Evolutionary conservation across 2,797 vertebrate genomes (phyloP).

Genomic region (Spondyliosoma cantharus): DNA sequence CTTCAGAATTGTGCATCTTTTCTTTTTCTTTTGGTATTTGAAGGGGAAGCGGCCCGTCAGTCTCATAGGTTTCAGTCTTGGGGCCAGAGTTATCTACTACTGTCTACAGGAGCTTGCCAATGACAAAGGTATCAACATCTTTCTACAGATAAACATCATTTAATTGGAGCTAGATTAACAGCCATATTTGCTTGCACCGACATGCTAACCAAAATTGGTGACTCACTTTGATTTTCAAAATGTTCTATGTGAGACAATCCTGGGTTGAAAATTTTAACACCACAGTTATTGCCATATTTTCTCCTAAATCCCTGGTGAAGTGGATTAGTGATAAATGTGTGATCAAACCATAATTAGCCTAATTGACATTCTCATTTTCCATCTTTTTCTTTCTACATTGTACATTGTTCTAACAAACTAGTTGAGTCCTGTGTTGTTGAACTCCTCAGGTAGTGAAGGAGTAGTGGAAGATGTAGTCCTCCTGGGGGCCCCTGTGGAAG

Average conservation of each 20-base stretch:
- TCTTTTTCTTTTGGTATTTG: constrained; percentile 33
- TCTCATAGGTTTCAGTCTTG: constrained; percentile 96
- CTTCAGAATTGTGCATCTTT: neutral
- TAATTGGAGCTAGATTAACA: neutral
- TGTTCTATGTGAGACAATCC: neutral
- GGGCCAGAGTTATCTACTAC: constrained; percentile 97
- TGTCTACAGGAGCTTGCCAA: constrained; percentile 96
- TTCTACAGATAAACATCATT: neutral
- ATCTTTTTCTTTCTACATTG: neutral
- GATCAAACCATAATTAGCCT: neutral
- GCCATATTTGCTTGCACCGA: neutral
- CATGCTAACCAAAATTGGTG: neutral
- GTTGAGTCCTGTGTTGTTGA: neutral
- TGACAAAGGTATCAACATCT: constrained; percentile 87
- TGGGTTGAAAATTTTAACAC: neutral
- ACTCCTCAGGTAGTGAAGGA: constrained; percentile 87
- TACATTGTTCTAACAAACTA: neutral
- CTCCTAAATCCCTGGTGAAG: neutral
- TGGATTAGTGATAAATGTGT: neutral
- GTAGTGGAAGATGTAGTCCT: constrained; percentile 94
- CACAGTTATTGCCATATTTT: neutral
- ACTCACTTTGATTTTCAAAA: neutral
- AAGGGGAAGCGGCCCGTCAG: constrained; percentile 95
- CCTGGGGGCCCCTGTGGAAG: constrained; percentile 94
- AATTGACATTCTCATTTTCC: neutral